Conservation (phyloP, 2,888 invertebrate species). For the Heliconius ethilla region DNA sequence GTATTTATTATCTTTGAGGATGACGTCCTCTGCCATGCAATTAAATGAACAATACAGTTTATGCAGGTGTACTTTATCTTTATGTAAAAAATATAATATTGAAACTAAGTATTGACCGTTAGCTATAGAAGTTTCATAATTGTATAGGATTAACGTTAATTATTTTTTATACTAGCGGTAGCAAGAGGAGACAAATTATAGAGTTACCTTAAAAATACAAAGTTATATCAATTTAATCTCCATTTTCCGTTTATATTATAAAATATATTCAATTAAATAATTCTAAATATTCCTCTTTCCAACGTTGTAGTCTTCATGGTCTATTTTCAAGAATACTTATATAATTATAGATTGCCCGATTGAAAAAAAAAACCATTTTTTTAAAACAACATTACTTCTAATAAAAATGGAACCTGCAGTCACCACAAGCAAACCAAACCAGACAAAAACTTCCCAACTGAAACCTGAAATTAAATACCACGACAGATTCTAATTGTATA, state of each 20-base stretch:
- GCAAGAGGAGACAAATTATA: background rate
- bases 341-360: too few relatives aligned
- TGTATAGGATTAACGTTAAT: too few relatives aligned
- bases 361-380: too few relatives aligned
- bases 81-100: background rate
- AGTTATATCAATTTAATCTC: background rate
- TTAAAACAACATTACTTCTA: too few relatives aligned
- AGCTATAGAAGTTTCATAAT: background rate
- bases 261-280: background rate
- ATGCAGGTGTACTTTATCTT: background rate
- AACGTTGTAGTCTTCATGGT: too few relatives aligned
- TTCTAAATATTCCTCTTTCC: background rate
- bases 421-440: background rate
- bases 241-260: too few relatives aligned
- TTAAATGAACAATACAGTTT: conserved; percentile 9
- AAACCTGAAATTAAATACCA: background rate
- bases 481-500: background rate
- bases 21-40: conserved; percentile 2
- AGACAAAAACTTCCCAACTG: too few relatives aligned
- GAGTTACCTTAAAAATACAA: background rate
- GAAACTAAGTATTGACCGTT: background rate
- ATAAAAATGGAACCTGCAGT: background rate
- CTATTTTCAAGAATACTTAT: too few relatives aligned
- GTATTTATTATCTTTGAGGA: background rate
- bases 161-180: too few relatives aligned